These are phyloP conservation scores for Pogonophryne albipinna DNA, from an alignment of 2,797 vertebrate species.

Conservation along the genomic window DNA sequence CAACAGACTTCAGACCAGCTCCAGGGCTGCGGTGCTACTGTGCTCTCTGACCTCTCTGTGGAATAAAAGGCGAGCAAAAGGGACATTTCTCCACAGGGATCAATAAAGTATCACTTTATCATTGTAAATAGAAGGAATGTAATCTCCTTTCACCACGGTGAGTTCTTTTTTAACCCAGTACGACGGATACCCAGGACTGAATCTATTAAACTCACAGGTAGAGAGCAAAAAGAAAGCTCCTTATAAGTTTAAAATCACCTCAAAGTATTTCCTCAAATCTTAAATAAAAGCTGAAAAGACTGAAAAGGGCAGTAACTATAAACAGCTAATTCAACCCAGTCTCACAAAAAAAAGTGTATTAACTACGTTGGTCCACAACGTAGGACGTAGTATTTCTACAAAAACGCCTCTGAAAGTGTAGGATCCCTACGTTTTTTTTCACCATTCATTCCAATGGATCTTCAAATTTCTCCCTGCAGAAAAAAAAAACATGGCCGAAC, in stretches of 20 bases:
- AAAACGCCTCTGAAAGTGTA: too few relatives aligned
- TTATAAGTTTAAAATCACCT: slow-evolving; percentile 43
- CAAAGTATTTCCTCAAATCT: slow-evolving; percentile 38
- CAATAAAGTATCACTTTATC: slow-evolving; percentile 64
- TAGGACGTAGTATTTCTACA: too few relatives aligned
- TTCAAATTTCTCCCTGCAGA: too few relatives aligned
- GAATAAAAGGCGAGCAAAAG: slow-evolving; percentile 21
- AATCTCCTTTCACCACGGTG: slow-evolving; percentile 51
- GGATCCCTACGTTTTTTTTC: too few relatives aligned
- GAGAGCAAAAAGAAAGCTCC: slow-evolving; percentile 43
- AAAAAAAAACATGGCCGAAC: too few relatives aligned
- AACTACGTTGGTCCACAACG: too few relatives aligned
- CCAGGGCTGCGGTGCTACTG: slow-evolving; percentile 8
- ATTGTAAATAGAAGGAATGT: slow-evolving; percentile 49
- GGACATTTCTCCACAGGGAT: slow-evolving; percentile 55
- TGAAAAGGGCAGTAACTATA: slow-evolving; percentile 45
- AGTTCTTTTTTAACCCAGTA: slow-evolving; percentile 30
- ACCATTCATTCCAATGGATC: too few relatives aligned
- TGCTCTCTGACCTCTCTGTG: slow-evolving; percentile 45
- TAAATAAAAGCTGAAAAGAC: slow-evolving; percentile 23
- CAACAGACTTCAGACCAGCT: slow-evolving; percentile 33
- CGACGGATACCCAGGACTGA: slow-evolving; percentile 47
- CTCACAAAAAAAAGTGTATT: too few relatives aligned
- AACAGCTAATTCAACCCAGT: slow-evolving; percentile 54
- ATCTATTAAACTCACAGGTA: slow-evolving; percentile 62